Base-by-base conservation (phyloP, 2,797 vertebrate genomes). In the Stomatorhinus walkeri region DNA sequence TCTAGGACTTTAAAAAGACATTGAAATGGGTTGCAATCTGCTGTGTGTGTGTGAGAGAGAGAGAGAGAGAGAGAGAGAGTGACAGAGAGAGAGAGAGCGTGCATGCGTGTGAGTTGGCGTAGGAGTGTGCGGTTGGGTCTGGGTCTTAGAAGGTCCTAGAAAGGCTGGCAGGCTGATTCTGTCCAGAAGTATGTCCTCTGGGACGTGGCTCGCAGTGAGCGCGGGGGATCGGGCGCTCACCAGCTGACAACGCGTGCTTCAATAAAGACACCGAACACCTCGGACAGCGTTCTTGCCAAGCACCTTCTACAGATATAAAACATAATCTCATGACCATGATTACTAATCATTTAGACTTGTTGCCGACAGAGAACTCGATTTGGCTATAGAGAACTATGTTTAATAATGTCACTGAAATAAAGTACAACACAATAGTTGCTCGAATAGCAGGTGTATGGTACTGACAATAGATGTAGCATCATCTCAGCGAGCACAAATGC, bases 191-290 rank as follows among this genome's bases (percentile, higher is more conserved):
- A 88, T 92, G 94, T 97, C 97, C 97, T 97, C 91, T 92, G 97
- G 97, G 98, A 97, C 96, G 90, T 40, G 92, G 91, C 88, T 92
- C 89, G 76, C 54, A 49, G 88, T 43, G 91, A 95, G 89, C 91
- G 7, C 14, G 95, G 96, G 94, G 96, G 95, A 95, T 92, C 93
- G 95, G 92, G 97, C 98, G 98, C 98, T 98, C 97, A 97, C 98
- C 98, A 99, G 98, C 98, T 99, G 98, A 98, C 98, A 97, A 95
- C 96, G 97, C 96, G 97, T 97, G 97, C 96, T 96, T 94, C 93
- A 94, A 94, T 95, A 95, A 96, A 96, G 97, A 97, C 97, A 97
- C 96, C 94, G 94, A 95, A 96, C 96, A 96, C 95, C 94, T 94
- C 94, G 92, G 95, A 95, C 96, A 94, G 95, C 93, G 94, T 93